phyloP scores from a whole-genome alignment of 1,140 invertebrate species.

The Drosophila athabasca region DNA sequence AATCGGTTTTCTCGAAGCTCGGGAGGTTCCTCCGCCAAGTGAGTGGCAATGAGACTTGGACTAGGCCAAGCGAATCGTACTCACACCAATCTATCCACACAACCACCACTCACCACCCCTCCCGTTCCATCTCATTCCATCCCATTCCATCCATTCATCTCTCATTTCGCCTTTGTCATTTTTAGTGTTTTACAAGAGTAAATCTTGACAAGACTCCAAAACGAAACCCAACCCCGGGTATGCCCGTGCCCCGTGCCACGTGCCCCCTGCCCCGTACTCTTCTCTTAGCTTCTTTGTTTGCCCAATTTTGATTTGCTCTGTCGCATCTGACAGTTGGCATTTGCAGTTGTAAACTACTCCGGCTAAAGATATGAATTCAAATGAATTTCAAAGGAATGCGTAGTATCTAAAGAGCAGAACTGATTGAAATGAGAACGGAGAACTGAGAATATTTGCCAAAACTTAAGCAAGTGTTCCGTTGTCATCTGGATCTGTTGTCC shows the following conservation, averaged over 20 bases:
- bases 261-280: background rate
- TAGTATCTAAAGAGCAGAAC: conserved; percentile 7
- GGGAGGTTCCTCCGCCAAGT: conserved; percentile 11
- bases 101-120: background rate
- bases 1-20: conserved; percentile 27
- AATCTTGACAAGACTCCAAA: conserved; percentile 57
- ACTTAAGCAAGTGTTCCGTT: too few relatives aligned
- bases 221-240: conserved; percentile 10
- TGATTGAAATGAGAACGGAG: conserved; percentile 4
- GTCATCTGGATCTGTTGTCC: background rate
- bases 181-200: conserved; percentile 75
- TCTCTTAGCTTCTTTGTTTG: conserved; percentile 58
- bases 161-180: conserved; percentile 36
- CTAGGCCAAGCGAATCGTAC: conserved; percentile 27
- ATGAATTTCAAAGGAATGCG: conserved; percentile 5
- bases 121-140: too few relatives aligned
- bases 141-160: background rate
- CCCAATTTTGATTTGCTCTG: conserved; percentile 66
- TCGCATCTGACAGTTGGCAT: conserved; percentile 71
- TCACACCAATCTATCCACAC: conserved; percentile 2
- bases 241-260: background rate
- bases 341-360: conserved; percentile 64
- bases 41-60: conserved; percentile 7
- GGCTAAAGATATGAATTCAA: conserved; percentile 56
- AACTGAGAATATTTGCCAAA: background rate